phyloP scores from a whole-genome alignment of 53 echinoderm and acorn worm genomes.

The Holothuria scabra region DNA sequence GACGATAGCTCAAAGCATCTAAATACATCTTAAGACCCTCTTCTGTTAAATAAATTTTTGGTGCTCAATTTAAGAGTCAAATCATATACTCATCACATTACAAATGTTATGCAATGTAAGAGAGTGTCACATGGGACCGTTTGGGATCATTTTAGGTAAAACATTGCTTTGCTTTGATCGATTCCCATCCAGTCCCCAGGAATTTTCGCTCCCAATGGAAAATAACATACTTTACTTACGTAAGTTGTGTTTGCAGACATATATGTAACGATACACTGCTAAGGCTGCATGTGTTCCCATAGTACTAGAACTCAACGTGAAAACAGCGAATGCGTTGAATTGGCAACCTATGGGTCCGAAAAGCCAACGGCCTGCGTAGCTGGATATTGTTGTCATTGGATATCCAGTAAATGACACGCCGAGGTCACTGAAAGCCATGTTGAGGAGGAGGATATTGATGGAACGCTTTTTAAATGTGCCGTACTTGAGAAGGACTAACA shows the following conservation, averaged over 20 bases:
- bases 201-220: no score
- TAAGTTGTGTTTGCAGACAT: constrained; percentile 60
- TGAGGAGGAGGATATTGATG: constrained; percentile 73
- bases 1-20: no score
- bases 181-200: no score
- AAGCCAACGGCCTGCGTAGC: constrained; percentile 74
- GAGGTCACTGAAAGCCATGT: constrained; percentile 82
- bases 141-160: no score
- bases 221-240: constrained; percentile 50
- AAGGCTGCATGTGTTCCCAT: constrained; percentile 70
- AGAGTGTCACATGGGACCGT: no score
- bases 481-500: constrained; percentile 64
- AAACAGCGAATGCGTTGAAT: constrained; percentile 67
- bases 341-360: constrained; percentile 70
- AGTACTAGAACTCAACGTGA: constrained; percentile 62
- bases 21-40: no score
- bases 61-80: no score
- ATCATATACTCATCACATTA: no score
- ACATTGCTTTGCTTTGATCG: no score
- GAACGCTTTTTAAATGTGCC: constrained; percentile 71
- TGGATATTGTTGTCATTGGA: constrained; percentile 67
- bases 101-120: no score
- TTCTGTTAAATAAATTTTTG: no score
- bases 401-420: constrained; percentile 75
- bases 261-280: constrained; percentile 76